Conservation (phyloP, 2,888 invertebrate species). For the Mythimna impura region DNA sequence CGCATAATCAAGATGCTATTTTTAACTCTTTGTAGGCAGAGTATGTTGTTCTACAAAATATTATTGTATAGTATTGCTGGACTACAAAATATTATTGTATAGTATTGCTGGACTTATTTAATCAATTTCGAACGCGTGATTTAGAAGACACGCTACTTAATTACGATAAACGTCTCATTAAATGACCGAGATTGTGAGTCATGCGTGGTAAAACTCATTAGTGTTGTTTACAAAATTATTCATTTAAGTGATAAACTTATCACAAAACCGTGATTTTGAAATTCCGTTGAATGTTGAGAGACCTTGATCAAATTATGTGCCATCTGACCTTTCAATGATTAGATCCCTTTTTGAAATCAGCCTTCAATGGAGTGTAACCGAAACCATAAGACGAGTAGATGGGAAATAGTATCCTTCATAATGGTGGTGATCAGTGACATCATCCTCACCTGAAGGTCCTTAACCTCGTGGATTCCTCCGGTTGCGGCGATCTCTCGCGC, state of each 20-base stretch:
- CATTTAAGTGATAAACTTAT: conserved; percentile 16
- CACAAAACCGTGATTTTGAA: conserved; percentile 9
- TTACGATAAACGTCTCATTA: conserved; percentile 36
- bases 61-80: background rate
- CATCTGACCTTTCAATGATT: background rate
- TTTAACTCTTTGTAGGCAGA: too few relatives aligned
- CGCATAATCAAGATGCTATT: too few relatives aligned
- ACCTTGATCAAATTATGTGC: background rate
- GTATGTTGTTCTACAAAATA: background rate
- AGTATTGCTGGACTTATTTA: conserved; percentile 3
- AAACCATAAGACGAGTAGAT: too few relatives aligned
- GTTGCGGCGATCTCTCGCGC: too few relatives aligned
- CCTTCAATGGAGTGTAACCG: background rate
- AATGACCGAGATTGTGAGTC: conserved; percentile 35
- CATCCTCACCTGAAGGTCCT: too few relatives aligned
- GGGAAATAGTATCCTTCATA: too few relatives aligned
- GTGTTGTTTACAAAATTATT: conserved; percentile 17
- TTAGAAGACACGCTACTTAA: conserved; percentile 30
- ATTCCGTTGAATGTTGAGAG: background rate
- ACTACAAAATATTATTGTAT: background rate
- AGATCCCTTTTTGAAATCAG: background rate
- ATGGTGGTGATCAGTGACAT: too few relatives aligned
- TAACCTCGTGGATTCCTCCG: too few relatives aligned
- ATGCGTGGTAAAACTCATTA: conserved; percentile 8
- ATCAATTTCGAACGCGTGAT: conserved; percentile 44